Evolutionary conservation across 2,888 invertebrate genomes (phyloP), one percentile per base, ranked within the genome.

Genomic region (Molanna angustata): DNA sequence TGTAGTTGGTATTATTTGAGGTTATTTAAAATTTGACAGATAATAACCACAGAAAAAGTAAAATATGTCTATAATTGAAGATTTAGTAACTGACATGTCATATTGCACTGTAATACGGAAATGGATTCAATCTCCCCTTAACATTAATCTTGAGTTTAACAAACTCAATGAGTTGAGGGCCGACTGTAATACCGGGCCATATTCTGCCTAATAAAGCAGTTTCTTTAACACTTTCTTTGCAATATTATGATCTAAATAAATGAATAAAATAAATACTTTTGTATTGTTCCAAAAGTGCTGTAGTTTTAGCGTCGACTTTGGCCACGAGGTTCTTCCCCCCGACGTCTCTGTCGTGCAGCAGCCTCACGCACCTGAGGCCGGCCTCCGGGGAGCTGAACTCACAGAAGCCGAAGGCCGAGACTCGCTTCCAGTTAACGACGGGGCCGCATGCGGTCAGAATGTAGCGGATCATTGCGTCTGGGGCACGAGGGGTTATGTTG

Each of bases 391-490:
- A 76, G 61, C 91, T 93, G 72, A 93, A 94, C 76, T 98, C 98
- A 76, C 97, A 95, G 76, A 98, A 99, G 7, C 98, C 98, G 73
- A 98, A 98, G 1, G 93, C 94, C 69, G 94, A 93, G 14, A 98
- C 96, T 55, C 98, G 82, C 73, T 98, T 98, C 99, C 99, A 99
- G 63, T 89, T 91, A 11, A 93, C 80, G 44, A 99, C 94, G 57
- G 88, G 87, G 2, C 99, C 99, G 76, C 97, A 98, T 49, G 94
- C 87, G 66, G 88, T 85, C 47, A 99, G 78, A 66, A 99, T 86
- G 63, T 91, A 89, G 61, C 95, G 84, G 32, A 99, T 88, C 88
- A 99, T 91, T 7, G 88, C 83, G 72, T 99, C 98, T 1, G 96
- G 94, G 33, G 94, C 96, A 62, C 90, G 85, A 62, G 95, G 93